These are phyloP conservation scores for Oedothorax gibbosus DNA, from an alignment of 1,140 invertebrate genomes.

Conservation along the genomic window DNA sequence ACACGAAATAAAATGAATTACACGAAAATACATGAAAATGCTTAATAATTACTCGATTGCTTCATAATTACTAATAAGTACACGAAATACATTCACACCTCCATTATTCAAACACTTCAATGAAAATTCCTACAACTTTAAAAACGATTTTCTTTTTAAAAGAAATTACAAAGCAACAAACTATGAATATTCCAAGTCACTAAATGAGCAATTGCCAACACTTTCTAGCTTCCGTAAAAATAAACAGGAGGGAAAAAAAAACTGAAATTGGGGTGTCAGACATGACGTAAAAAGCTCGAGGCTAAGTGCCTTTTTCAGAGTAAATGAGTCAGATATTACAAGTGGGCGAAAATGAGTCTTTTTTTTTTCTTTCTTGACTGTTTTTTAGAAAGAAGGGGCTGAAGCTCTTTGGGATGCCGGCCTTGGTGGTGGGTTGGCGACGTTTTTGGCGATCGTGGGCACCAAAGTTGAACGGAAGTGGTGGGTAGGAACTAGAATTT, in stretches of 20 bases:
- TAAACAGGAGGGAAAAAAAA: conserved; percentile 7
- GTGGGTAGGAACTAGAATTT: conserved; percentile 20
- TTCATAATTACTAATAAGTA: too few species aligned
- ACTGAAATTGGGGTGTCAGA: conserved; percentile 1
- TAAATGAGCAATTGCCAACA: not conserved
- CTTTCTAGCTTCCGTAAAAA: not conserved
- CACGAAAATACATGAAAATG: too few species aligned
- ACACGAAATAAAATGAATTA: too few species aligned
- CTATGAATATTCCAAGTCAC: not conserved
- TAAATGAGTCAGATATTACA: conserved; percentile 17
- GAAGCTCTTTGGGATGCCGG: conserved; percentile 6
- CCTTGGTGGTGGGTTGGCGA: conserved; percentile 49
- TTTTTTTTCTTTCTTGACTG: too few species aligned
- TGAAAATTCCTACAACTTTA: not conserved
- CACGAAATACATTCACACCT: too few species aligned
- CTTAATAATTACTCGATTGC: too few species aligned
- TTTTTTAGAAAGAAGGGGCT: not conserved
- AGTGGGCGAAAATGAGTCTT: conserved; percentile 29
- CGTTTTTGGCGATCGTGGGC: conserved; percentile 16
- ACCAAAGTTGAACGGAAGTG: conserved; percentile 27
- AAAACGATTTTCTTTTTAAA: not conserved
- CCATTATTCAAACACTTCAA: too few species aligned
- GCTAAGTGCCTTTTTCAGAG: conserved; percentile 1
- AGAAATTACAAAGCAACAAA: not conserved
- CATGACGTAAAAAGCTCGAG: not conserved